Evolutionary conservation across 37 sponge, comb jelly and placozoan species (phyloP).

Genomic region (Chondrilla cf. caribensis): DNA sequence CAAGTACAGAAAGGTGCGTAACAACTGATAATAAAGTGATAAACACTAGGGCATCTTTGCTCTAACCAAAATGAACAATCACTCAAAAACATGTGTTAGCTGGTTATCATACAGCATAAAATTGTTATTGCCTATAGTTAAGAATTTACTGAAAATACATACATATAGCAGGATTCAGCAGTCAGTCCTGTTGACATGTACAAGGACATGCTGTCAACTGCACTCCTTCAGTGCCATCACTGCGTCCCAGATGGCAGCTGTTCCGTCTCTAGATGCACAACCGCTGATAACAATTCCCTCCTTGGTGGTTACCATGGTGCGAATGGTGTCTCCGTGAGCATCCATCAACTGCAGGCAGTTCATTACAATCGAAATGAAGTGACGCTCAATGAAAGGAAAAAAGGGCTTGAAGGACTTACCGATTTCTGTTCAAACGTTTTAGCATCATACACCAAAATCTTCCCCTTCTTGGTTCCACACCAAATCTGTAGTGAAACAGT

Average conservation of each 20-base stretch:
- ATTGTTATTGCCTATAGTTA: no score
- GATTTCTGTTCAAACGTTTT: background rate
- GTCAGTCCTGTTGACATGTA: no score
- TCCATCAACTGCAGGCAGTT: constrained; percentile 46
- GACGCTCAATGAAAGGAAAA: background rate
- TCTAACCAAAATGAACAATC: no score
- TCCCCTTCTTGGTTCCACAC: constrained; percentile 81
- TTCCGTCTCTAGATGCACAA: constrained; percentile 75
- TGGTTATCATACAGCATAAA: no score
- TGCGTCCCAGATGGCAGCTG: constrained; percentile 67
- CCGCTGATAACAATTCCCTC: constrained; percentile 65
- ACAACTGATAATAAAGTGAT: no score
- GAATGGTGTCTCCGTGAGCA: constrained; percentile 70
- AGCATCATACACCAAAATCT: constrained; percentile 56
- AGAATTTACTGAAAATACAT: no score
- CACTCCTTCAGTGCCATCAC: no score
- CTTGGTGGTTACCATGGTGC: constrained; percentile 52
- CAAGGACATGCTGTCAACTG: no score
- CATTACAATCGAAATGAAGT: background rate
- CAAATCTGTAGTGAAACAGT: constrained; percentile 60
- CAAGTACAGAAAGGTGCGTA: no score
- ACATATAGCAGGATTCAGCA: no score
- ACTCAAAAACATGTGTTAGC: no score
- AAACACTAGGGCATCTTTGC: no score
- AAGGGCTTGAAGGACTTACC: background rate